A percentile compares a stretch with the other conserved stretches of the same genome.
Evolutionary conservation across 2,113 vertebrate species (phyloP).

Genomic region (Hippotragus niger): DNA sequence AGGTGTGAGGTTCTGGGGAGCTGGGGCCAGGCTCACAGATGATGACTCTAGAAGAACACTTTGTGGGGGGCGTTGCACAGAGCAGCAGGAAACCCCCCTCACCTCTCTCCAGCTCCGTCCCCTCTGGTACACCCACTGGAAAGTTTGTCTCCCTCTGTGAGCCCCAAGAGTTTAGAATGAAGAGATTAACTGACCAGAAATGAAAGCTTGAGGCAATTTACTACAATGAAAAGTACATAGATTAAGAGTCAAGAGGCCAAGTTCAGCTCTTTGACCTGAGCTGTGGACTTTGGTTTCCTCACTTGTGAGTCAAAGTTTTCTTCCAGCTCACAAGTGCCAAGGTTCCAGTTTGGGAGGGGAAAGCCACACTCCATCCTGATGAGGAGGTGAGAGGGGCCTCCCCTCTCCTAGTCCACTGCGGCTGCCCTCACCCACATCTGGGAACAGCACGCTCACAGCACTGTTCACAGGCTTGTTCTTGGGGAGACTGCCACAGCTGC

Average conservation of each 20-base stretch:
- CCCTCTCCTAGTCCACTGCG: not conserved
- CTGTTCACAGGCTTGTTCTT: not conserved
- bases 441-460: rapidly evolving
- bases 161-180: not conserved
- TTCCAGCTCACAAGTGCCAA: not conserved
- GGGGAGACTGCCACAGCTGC: rapidly evolving
- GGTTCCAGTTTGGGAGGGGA: not conserved
- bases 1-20: not conserved
- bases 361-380: not conserved
- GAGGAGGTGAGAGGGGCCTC: too few relatives aligned
- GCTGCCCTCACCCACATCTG: not conserved
- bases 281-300: not conserved
- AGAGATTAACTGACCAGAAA: not conserved
- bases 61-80: too few relatives aligned
- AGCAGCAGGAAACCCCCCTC: not conserved
- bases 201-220: not conserved
- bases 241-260: not conserved
- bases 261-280: not conserved
- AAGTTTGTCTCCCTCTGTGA: not conserved
- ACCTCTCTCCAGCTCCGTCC: rapidly evolving
- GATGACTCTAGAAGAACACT: not conserved
- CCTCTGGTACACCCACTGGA: rapidly evolving
- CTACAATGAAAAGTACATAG: not conserved
- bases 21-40: not conserved
- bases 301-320: not conserved